These are phyloP conservation scores for Otolemur crassicaudatus DNA, from an alignment of 2,797 vertebrate genomes.

Conservation along the genomic window DNA sequence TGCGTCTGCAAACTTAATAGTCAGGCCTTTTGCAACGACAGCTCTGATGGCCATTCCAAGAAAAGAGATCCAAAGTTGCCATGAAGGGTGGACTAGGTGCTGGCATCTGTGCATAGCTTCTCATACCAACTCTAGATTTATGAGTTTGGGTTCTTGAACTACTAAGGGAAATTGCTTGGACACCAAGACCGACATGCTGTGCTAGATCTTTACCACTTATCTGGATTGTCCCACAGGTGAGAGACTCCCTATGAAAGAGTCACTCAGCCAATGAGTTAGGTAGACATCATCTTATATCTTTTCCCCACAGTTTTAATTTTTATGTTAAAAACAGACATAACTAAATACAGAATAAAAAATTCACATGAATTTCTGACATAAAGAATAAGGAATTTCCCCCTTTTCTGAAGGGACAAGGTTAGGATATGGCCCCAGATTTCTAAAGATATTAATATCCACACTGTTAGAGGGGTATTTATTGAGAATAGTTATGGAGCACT, in stretches of 20 bases:
- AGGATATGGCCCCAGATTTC: neutral
- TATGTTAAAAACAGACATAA: neutral
- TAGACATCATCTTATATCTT: neutral
- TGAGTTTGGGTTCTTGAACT: constrained; percentile 15
- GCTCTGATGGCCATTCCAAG: too few species aligned
- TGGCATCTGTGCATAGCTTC: too few species aligned
- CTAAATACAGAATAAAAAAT: neutral
- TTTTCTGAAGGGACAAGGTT: neutral
- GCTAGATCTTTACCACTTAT: neutral
- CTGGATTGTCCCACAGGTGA: neutral
- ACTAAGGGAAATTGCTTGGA: constrained; percentile 18
- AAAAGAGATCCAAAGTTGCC: too few species aligned
- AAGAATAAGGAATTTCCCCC: neutral
- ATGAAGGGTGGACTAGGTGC: too few species aligned
- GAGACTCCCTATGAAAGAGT: neutral
- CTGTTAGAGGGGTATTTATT: neutral
- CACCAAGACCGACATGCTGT: neutral
- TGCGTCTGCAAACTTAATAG: too few species aligned
- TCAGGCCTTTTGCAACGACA: too few species aligned
- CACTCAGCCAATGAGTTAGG: neutral
- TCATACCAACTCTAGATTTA: neutral
- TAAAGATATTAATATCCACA: neutral
- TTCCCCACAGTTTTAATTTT: neutral
- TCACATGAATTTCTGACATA: constrained; percentile 7
- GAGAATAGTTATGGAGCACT: neutral